These are phyloP conservation scores for Drosophila tani DNA, from an alignment of 1,140 invertebrate genomes.

Conservation along the genomic window DNA sequence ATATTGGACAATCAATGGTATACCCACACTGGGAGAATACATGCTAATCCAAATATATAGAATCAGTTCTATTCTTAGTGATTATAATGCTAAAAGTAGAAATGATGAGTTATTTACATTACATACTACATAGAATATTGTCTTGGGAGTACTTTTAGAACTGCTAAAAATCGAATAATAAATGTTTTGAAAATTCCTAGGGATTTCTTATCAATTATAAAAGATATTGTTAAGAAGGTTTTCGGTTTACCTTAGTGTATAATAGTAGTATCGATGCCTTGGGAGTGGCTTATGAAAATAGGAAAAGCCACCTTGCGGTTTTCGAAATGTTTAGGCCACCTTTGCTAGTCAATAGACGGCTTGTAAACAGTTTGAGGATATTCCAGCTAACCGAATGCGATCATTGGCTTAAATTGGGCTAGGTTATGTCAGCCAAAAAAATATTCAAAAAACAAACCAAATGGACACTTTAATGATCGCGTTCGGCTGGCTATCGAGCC, in stretches of 20 bases:
- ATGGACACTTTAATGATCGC: neutral
- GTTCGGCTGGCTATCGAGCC: neutral
- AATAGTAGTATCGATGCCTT: neutral
- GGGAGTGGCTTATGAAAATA: conserved; percentile 4
- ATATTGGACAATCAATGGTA: conserved; percentile 45
- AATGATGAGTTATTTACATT: neutral
- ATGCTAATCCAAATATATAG: fast-evolving
- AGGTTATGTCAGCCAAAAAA: conserved; percentile 24
- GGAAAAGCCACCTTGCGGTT: conserved; percentile 27
- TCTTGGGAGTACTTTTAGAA: neutral
- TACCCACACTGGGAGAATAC: neutral
- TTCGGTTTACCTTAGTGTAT: neutral
- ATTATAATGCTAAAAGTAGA: neutral
- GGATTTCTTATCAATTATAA: too few species aligned
- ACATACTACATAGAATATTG: too few species aligned
- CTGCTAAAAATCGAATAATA: neutral
- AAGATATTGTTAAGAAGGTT: too few species aligned
- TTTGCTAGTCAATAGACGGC: conserved; percentile 25
- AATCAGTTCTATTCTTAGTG: neutral
- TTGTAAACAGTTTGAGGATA: conserved; percentile 15
- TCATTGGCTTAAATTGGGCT: conserved; percentile 43
- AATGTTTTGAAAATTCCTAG: too few species aligned
- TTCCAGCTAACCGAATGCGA: conserved; percentile 44
- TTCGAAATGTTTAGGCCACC: conserved; percentile 48
- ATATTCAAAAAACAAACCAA: neutral